These are phyloP conservation scores for Montipora foliosa DNA, from an alignment of 64 coral and sea anemone species.

Conservation along the genomic window DNA sequence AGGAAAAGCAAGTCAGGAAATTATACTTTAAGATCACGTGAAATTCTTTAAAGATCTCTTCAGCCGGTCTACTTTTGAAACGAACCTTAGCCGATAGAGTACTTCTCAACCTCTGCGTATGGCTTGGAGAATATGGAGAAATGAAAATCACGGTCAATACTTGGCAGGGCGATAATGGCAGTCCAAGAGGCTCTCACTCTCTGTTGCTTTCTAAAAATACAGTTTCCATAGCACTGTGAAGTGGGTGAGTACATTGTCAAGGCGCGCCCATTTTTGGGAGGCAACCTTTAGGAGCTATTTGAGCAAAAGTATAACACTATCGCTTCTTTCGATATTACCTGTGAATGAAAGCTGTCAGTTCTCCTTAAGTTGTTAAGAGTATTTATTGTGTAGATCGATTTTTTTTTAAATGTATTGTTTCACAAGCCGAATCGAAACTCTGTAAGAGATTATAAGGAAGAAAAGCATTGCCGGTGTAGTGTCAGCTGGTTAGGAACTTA, in stretches of 20 bases:
- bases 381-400: conserved; percentile 16
- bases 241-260: conserved; percentile 24
- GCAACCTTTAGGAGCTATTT: neutral
- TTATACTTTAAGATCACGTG: too few relatives aligned
- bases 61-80: too few relatives aligned
- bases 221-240: conserved; percentile 30
- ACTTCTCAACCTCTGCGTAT: neutral
- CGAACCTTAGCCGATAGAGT: too few relatives aligned
- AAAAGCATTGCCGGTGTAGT: conserved; percentile 22
- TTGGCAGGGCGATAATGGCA: conserved; percentile 6
- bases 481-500: conserved; percentile 36
- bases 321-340: conserved; percentile 26
- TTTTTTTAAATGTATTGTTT: conserved; percentile 46
- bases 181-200: conserved; percentile 5
- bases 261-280: conserved; percentile 6
- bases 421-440: neutral
- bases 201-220: conserved; percentile 2
- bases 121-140: neutral
- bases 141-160: neutral
- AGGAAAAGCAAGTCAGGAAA: too few relatives aligned
- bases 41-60: too few relatives aligned
- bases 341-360: conserved; percentile 51
- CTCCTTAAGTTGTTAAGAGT: conserved; percentile 38
- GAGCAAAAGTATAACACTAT: neutral
- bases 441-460: conserved; percentile 27